Base-by-base conservation (phyloP, 2,888 invertebrate genomes). In the Hoplodrina ambigua region DNA sequence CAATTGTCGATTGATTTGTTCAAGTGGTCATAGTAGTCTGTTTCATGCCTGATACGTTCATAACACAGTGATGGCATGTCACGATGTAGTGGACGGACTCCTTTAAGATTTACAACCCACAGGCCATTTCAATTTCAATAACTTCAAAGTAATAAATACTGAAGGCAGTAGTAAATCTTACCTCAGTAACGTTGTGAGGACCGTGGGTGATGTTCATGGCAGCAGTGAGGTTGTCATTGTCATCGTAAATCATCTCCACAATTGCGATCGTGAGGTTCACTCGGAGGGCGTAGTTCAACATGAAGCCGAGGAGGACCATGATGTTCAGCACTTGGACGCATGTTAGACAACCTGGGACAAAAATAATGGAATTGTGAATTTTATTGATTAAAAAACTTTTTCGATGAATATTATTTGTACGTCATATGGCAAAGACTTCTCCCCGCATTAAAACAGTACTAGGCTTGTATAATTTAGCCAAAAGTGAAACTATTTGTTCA, bases 191-290 rank as follows among this genome's bases (percentile, higher is more conserved):
- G 77, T 95, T 94, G 62, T 91, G 86, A 60, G 83, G 59, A 7
- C 83, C 69, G 65, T 86, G 75, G 76, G 93, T 93, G 41, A 84
- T 75, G 69, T 94, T 93, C 69, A 75, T 44, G 59, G 88, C 70
- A 50, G 89, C 72, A 8, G 93, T 90, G 54, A 77, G 80, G 76
- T 89, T 91, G 85, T 86, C 89, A 20, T 89, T 88, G 76, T 85
- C 87, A 73, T 89, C 91, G 86, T 87, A 91, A 64, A 98, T 97
- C 98, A 98, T 98, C 85, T 97, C 97, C 55, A 98, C 98, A 82
- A 98, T 97, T 75, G 98, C 98, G 79, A 98, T 98, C 73, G 98
- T 98, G 66, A 98, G 96, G 94, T 98, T 98, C 68, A 98, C 98
- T 62, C 98, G 96, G 46, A 98, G 94, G 93, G 98, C 98, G 96